These are phyloP conservation scores for Penelope pileata DNA, from an alignment of 2,113 vertebrate genomes.

Conservation along the genomic window DNA sequence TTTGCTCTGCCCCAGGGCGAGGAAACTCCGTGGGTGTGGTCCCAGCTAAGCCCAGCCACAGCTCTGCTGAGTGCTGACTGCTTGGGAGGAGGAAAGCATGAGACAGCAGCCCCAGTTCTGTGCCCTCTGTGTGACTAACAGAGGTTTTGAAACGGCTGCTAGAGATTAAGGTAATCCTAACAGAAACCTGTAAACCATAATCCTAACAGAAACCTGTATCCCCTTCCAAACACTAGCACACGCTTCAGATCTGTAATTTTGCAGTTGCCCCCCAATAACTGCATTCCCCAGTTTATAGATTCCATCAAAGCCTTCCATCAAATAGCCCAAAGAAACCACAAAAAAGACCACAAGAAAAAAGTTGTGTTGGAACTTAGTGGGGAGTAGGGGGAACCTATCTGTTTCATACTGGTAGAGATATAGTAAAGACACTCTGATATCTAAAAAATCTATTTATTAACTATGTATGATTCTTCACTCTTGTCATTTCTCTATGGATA, in stretches of 20 bases:
- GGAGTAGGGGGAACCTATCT: not conserved
- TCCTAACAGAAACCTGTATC: not conserved
- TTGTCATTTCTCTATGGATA: fast-evolving
- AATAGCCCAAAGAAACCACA: not conserved
- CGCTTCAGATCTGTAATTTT: not conserved
- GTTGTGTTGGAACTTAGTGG: not conserved
- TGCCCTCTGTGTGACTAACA: fast-evolving
- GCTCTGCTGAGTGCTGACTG: not conserved
- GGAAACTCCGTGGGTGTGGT: not conserved
- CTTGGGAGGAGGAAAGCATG: not conserved
- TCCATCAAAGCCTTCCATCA: not conserved
- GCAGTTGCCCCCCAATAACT: not conserved
- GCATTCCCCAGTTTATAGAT: not conserved
- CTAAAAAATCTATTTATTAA: not conserved
- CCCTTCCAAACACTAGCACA: not conserved
- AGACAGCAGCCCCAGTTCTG: fast-evolving
- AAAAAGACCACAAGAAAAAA: not conserved
- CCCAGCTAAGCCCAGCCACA: not conserved
- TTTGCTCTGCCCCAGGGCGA: not conserved
- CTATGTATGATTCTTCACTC: not conserved
- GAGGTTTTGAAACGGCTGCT: not conserved
- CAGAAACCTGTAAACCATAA: not conserved
- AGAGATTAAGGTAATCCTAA: no score
- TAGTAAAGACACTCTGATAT: not conserved
- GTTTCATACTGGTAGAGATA: not conserved